These are phyloP conservation scores for Dipodomys stephensi DNA, from an alignment of 2,113 vertebrate genomes.

Conservation along the genomic window DNA sequence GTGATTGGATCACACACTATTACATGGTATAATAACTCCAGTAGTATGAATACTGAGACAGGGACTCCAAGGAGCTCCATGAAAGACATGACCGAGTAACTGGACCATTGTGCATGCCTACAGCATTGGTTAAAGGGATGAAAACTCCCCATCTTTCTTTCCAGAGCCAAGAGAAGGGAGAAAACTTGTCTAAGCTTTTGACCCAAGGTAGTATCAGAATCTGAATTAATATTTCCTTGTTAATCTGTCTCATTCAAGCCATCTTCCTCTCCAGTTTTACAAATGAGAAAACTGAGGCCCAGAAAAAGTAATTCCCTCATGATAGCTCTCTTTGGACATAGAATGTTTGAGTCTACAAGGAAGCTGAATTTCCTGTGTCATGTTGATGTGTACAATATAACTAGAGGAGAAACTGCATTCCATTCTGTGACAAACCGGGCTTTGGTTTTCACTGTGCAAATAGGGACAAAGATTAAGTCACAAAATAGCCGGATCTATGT, in stretches of 20 bases:
- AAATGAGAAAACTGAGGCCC: too few relatives aligned
- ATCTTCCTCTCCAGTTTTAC: not conserved
- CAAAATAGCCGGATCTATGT: not conserved
- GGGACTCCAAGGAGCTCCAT: not conserved
- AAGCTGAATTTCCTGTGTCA: not conserved
- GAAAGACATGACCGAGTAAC: not conserved
- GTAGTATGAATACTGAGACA: not conserved
- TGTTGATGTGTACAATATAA: not conserved
- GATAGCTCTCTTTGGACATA: not conserved
- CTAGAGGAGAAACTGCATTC: not conserved
- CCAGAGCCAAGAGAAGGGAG: not conserved
- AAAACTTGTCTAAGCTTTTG: constrained; percentile 19
- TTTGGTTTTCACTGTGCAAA: not conserved
- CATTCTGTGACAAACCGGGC: not conserved
- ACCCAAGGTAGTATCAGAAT: not conserved
- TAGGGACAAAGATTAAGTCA: constrained; percentile 2
- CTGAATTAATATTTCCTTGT: not conserved
- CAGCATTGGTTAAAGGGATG: not conserved
- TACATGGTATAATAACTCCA: not conserved
- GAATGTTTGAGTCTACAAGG: constrained; percentile 5
- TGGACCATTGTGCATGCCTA: not conserved
- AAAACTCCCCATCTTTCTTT: constrained; percentile 9
- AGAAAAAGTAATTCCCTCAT: not conserved
- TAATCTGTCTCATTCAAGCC: not conserved
- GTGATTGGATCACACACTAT: not conserved